Evolutionary conservation across 2,797 vertebrate species (phyloP), one percentile per base, ranked within the genome.

Genomic region (Schizopygopsis pylzovi): DNA sequence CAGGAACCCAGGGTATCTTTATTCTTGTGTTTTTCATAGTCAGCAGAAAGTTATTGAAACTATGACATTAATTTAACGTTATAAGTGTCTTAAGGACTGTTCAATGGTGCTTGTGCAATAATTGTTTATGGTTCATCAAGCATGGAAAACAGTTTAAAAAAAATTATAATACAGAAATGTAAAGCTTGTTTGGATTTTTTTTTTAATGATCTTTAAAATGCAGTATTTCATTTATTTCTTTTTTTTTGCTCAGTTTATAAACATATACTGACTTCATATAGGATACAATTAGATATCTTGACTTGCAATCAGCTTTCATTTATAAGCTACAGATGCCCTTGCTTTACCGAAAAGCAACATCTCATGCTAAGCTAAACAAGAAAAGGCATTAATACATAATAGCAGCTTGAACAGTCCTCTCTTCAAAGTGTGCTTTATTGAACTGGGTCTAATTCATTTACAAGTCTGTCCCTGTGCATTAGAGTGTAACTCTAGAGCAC

Each of bases 361-460:
- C n/a, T 18, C n/a, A 49, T 28, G 39, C 43, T 11, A 52, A 73
- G 54, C 72, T 56, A 39, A 82, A 22, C 61, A 61, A 59, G 13
- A 43, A 49, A 70, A 70, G 6, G 67, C 33, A 63, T 45, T 54
- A 45, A 88, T 76, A 65, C 13, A 86, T 52, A 45, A 68, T 63
- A 68, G 59, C 20, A 84, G 67, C 28, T 65, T 45, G 28, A 68
- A 76, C 11, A 52, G 25, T 43, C n/a, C 13, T 39, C 72, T 82
- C 39, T 71, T 79, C 49, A 76, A 56, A 83, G 80, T 63, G 61
- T 37, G 22, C 56, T 28, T 39, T 43, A 80, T 47, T 72, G 67
- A 86, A 79, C 82, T 75, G 49, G 59, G 37, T 67, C 43, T 81
- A 86, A 89, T 89, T 87, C 85, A 88, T 67, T 87, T 88, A 89